Evolutionary conservation across 2,888 invertebrate genomes (phyloP).

Genomic region (Cosmopolites sordidus): DNA sequence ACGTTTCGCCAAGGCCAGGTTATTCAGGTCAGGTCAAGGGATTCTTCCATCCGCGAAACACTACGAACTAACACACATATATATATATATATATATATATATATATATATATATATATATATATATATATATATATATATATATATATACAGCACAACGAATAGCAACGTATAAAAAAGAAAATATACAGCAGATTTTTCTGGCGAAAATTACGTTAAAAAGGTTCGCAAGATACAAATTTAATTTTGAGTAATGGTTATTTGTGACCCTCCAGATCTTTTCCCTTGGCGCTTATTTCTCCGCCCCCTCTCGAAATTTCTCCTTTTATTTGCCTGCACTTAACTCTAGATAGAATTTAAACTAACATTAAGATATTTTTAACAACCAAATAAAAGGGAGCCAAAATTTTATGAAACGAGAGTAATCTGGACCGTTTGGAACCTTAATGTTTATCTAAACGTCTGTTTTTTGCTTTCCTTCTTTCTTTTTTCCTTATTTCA

Average conservation of each 20-base stretch:
- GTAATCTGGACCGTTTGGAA: slow-evolving; percentile 42
- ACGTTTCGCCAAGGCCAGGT: too few relatives aligned
- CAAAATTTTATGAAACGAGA: slow-evolving; percentile 41
- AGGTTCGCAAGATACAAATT: slow-evolving; percentile 14
- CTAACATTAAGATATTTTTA: slow-evolving; percentile 48
- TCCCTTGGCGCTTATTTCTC: slow-evolving; percentile 11
- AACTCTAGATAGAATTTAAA: slow-evolving; percentile 47
- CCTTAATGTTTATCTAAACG: slow-evolving; percentile 45
- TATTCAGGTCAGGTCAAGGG: too few relatives aligned
- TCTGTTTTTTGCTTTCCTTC: slow-evolving; percentile 27
- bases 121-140: too few relatives aligned
- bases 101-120: too few relatives aligned
- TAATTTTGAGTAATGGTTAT: slow-evolving; percentile 23
- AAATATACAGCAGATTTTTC: too few relatives aligned
- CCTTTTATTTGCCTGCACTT: slow-evolving; percentile 45
- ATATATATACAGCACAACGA: too few relatives aligned
- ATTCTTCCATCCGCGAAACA: too few relatives aligned
- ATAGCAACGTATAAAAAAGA: too few relatives aligned
- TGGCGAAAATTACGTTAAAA: slow-evolving; percentile 5
- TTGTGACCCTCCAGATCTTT: slow-evolving; percentile 14
- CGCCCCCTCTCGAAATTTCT: slow-evolving; percentile 15
- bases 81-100: too few relatives aligned
- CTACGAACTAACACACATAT: too few relatives aligned
- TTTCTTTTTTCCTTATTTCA: slow-evolving; percentile 9
- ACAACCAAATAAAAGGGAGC: slow-evolving; percentile 43